A percentile compares a stretch with the other conserved stretches of the same genome.
Conservation (phyloP, 2,113 vertebrate species). For the Vimba vimba region DNA sequence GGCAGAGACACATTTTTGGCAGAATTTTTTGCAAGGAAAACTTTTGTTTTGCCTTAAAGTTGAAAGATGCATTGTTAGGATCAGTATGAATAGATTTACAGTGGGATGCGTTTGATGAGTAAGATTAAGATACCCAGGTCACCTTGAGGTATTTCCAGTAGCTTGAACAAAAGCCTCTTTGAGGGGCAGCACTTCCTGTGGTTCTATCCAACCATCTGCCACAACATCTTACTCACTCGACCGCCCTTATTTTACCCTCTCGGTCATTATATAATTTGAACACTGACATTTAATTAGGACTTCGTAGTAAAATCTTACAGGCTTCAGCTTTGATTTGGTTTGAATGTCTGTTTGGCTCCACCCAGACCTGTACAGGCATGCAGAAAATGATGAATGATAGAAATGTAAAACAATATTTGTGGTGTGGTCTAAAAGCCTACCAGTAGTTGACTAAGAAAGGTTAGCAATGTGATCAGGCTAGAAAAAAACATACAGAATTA, state of each 20-base stretch:
- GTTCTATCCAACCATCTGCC: constrained; percentile 31
- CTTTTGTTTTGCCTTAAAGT: neutral
- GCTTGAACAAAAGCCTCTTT: constrained; percentile 71
- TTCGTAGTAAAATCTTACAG: neutral
- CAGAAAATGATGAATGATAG: constrained; percentile 1
- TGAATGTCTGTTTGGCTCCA: neutral
- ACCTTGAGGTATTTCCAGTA: constrained; percentile 61
- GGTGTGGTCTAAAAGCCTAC: neutral
- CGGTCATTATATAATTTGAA: neutral
- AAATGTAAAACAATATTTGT: constrained; percentile 20
- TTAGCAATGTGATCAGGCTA: neutral
- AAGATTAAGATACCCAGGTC: constrained; percentile 67
- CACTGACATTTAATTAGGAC: neutral
- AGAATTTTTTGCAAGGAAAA: neutral
- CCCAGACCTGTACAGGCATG: constrained; percentile 28
- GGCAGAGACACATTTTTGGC: neutral
- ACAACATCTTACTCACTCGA: constrained; percentile 4
- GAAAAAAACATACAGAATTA: neutral
- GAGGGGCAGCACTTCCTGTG: constrained; percentile 57
- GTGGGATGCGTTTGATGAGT: constrained; percentile 38
- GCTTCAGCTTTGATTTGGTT: neutral
- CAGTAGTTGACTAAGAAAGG: neutral
- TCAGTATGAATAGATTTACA: constrained; percentile 15
- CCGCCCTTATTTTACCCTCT: neutral
- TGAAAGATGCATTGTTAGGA: neutral